Evolutionary conservation across 1,140 invertebrate species (phyloP).

Genomic region (Littorina saxatilis): DNA sequence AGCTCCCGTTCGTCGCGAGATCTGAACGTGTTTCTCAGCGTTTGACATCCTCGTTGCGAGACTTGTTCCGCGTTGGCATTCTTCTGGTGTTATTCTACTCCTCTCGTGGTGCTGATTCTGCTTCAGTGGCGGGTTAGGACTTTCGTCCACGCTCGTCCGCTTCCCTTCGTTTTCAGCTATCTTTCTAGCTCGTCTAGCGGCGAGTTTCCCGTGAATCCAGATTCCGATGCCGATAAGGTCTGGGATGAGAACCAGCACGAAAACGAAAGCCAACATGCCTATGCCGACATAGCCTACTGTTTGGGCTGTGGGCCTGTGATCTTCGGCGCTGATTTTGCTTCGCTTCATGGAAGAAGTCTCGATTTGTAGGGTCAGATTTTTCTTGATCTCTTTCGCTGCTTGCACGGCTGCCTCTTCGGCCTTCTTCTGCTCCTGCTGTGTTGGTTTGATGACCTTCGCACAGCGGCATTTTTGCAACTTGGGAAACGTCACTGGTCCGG

Average conservation of each 20-base stretch:
- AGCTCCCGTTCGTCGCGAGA: too few species aligned
- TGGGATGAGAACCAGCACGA: not conserved
- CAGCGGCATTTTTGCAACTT: not conserved
- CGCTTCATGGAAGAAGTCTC: not conserved
- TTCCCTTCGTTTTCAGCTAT: too few species aligned
- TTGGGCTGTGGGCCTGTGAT: not conserved
- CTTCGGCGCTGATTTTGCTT: not conserved
- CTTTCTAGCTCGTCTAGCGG: too few species aligned
- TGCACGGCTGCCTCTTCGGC: not conserved
- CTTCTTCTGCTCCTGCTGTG: not conserved
- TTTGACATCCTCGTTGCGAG: too few species aligned
- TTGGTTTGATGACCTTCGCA: not conserved
- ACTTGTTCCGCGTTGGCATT: too few species aligned
- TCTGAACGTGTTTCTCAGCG: too few species aligned
- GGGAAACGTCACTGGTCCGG: not conserved
- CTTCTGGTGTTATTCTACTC: too few species aligned
- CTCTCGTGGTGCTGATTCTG: too few species aligned
- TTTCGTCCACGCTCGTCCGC: too few species aligned
- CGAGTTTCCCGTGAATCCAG: not conserved
- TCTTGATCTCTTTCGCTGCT: not conserved
- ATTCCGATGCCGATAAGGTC: not conserved
- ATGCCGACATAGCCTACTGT: not conserved
- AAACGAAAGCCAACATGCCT: not conserved
- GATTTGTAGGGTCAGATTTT: not conserved
- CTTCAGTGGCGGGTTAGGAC: too few species aligned